Percentiles rank a stretch among this genome's conserved stretches.
Conservation (phyloP, 2,113 vertebrate genomes). For the Cryptoleucopteryx plumbea region DNA sequence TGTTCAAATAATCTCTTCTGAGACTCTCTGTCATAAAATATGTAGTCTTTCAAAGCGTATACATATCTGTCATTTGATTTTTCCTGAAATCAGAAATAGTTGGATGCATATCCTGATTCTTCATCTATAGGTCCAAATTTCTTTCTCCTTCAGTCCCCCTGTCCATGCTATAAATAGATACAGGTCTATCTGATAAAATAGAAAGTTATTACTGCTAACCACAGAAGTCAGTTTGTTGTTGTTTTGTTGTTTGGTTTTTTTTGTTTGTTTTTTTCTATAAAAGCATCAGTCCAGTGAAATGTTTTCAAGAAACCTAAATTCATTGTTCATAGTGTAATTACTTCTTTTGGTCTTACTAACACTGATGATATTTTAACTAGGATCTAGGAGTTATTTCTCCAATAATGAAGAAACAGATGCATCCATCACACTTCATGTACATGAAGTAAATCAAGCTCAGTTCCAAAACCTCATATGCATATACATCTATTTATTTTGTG, state of each 20-base stretch:
- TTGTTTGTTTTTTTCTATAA: background rate
- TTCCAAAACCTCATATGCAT: background rate
- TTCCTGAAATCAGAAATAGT: background rate
- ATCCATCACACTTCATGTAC: background rate
- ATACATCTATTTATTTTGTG: background rate
- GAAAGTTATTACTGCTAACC: background rate
- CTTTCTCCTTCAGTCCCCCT: background rate
- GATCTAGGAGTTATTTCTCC: background rate
- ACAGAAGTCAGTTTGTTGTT: background rate
- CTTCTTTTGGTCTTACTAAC: background rate
- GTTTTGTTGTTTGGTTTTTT: too few species aligned
- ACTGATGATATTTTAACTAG: background rate
- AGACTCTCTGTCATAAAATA: background rate
- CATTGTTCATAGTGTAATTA: background rate
- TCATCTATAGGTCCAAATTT: background rate
- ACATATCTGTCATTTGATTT: background rate
- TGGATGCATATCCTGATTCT: background rate
- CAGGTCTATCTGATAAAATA: background rate
- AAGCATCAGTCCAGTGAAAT: background rate
- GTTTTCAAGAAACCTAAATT: background rate
- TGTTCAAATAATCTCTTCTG: slow-evolving; percentile 14
- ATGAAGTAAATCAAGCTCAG: background rate
- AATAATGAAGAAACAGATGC: background rate
- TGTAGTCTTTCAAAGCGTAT: background rate
- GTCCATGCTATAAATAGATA: background rate